Conservation (phyloP, 2,888 invertebrate genomes). For the Exephanes ischioxanthus region DNA sequence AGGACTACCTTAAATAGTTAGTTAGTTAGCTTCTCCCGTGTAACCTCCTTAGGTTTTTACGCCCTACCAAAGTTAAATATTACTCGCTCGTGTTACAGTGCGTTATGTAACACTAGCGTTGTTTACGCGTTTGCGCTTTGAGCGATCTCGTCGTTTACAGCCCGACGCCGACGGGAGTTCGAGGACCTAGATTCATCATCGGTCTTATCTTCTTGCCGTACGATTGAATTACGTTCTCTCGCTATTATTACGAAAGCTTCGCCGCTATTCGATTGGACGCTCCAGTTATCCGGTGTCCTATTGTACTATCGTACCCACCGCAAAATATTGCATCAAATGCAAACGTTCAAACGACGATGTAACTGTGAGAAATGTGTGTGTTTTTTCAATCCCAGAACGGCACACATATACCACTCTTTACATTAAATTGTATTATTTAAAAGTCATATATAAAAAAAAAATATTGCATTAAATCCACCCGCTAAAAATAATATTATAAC, state of each 20-base stretch:
- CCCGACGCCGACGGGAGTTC: neutral
- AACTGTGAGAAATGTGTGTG: neutral
- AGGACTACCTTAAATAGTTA: too few species aligned
- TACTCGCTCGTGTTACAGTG: neutral
- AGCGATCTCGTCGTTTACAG: neutral
- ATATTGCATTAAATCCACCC: too few species aligned
- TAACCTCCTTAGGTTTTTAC: neutral
- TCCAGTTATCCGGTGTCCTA: constrained; percentile 21
- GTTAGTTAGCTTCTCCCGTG: too few species aligned
- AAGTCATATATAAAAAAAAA: too few species aligned
- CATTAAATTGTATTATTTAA: too few species aligned
- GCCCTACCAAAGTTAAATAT: neutral
- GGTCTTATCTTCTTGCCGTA: constrained; percentile 25
- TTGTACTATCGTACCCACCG: constrained; percentile 24
- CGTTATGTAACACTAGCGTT: neutral
- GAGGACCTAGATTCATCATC: constrained; percentile 21
- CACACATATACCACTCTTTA: too few species aligned
- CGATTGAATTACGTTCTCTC: constrained; percentile 1
- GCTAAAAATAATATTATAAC: too few species aligned
- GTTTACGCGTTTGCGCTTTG: neutral
- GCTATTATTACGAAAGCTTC: constrained; percentile 17
- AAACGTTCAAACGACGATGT: neutral
- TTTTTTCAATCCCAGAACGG: too few species aligned
- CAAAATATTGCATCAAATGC: neutral
- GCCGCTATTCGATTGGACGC: constrained; percentile 7